phyloP scores from a whole-genome alignment of 2,113 vertebrate genomes.

The Pygoscelis antarcticus region DNA sequence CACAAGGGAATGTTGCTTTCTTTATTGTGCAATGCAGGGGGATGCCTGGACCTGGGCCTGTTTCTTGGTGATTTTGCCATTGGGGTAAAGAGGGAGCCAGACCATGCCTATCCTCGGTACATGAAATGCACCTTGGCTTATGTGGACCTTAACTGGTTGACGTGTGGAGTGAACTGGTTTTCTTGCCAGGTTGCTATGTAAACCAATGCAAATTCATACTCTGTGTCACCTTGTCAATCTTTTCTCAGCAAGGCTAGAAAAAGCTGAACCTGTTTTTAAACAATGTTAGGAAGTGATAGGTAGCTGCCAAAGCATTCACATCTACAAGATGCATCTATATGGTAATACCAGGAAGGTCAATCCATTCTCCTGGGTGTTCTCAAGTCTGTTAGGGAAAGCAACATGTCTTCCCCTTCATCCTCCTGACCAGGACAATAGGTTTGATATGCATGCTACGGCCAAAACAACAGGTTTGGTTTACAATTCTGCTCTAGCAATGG shows the following conservation, averaged over 20 bases:
- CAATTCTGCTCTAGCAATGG: background rate
- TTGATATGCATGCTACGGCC: background rate
- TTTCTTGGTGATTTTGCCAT: background rate
- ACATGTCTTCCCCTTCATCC: background rate
- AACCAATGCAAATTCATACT: background rate
- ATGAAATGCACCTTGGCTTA: background rate
- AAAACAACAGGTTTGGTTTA: background rate
- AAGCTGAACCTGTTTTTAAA: background rate
- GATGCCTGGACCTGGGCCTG: background rate
- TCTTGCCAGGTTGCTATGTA: background rate
- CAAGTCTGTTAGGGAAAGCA: background rate
- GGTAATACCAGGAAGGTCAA: too few species aligned
- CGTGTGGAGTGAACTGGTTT: background rate
- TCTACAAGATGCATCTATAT: too few species aligned
- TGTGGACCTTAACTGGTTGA: background rate
- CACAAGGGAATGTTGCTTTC: background rate
- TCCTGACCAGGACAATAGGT: background rate
- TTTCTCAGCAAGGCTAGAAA: background rate
- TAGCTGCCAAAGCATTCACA: background rate
- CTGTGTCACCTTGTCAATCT: background rate
- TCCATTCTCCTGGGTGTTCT: too few species aligned
- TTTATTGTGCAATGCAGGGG: background rate
- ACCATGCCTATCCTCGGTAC: fast-evolving
- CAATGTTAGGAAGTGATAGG: background rate
- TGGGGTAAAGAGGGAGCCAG: background rate